These are phyloP conservation scores for Microplitis demolitor DNA, from an alignment of 1,140 invertebrate genomes.

Conservation along the genomic window DNA sequence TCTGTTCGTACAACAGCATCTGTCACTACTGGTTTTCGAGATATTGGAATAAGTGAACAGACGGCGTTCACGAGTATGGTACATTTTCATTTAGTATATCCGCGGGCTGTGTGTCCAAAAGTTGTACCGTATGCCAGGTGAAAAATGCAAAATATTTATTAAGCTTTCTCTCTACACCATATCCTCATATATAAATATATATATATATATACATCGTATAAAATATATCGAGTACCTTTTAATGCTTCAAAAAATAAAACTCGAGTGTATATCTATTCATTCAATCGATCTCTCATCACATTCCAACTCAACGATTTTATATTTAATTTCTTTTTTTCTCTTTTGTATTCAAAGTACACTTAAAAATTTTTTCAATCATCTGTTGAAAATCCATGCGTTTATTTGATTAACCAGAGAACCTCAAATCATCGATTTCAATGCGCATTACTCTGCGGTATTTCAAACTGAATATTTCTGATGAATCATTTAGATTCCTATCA, in stretches of 20 bases:
- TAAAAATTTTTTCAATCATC: too few species aligned
- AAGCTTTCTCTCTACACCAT: not conserved
- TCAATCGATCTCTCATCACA: too few species aligned
- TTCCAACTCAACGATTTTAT: too few species aligned
- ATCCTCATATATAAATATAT: too few species aligned
- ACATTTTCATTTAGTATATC: conserved; percentile 34
- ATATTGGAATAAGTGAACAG: conserved; percentile 32
- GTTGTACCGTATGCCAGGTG: not conserved
- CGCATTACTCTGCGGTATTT: not conserved
- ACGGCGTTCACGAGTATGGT: not conserved
- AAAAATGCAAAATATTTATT: not conserved
- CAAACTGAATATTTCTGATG: not conserved
- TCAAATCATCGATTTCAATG: not conserved
- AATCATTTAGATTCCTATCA: not conserved
- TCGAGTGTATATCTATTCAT: too few species aligned
- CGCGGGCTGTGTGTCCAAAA: not conserved
- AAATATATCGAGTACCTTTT: too few species aligned
- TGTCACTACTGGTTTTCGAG: conserved; percentile 29
- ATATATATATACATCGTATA: too few species aligned
- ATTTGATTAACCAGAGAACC: too few species aligned
- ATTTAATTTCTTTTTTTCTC: too few species aligned
- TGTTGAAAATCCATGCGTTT: too few species aligned
- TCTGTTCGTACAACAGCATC: conserved; percentile 33
- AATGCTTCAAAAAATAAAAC: too few species aligned
- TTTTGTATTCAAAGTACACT: too few species aligned